Percentiles rank a stretch among this genome's conserved stretches.
These are phyloP conservation scores for Stenoptilia bipunctidactyla DNA, from an alignment of 2,888 invertebrate genomes.

Conservation along the genomic window DNA sequence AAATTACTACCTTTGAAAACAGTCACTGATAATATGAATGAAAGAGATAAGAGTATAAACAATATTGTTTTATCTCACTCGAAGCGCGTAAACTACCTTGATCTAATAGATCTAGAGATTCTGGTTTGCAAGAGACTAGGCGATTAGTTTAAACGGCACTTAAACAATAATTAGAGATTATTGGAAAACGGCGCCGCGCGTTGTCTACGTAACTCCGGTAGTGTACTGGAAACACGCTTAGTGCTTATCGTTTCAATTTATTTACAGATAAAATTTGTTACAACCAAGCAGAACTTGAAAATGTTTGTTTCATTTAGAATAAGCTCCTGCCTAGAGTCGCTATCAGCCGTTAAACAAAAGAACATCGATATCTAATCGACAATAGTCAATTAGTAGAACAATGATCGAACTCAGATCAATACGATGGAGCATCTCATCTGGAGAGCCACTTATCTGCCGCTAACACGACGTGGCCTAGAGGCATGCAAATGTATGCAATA, in stretches of 20 bases:
- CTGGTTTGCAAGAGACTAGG: constrained; percentile 22
- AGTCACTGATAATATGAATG: not conserved
- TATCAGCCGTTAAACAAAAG: too few relatives aligned
- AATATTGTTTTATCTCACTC: not conserved
- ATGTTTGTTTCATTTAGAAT: too few relatives aligned
- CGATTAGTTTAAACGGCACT: constrained; percentile 58
- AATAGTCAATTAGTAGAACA: too few relatives aligned
- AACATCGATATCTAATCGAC: too few relatives aligned
- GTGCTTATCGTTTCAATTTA: not conserved
- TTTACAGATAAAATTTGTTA: not conserved
- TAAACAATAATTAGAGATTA: constrained; percentile 61
- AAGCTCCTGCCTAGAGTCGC: too few relatives aligned
- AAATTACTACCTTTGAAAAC: not conserved
- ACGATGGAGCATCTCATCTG: too few relatives aligned
- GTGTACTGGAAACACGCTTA: constrained; percentile 7
- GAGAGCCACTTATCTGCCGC: too few relatives aligned
- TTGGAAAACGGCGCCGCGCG: constrained; percentile 22
- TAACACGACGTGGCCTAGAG: constrained; percentile 5
- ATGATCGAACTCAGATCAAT: too few relatives aligned
- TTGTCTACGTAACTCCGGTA: constrained; percentile 32
- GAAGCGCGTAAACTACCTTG: not conserved
- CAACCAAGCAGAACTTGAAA: too few relatives aligned
- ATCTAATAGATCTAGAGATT: constrained; percentile 5
- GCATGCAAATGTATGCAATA: constrained; percentile 44
- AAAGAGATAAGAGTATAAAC: constrained; percentile 1